Evolutionary conservation across 2,888 invertebrate genomes (phyloP).

Genomic region (Leptarthrus brevirostris): DNA sequence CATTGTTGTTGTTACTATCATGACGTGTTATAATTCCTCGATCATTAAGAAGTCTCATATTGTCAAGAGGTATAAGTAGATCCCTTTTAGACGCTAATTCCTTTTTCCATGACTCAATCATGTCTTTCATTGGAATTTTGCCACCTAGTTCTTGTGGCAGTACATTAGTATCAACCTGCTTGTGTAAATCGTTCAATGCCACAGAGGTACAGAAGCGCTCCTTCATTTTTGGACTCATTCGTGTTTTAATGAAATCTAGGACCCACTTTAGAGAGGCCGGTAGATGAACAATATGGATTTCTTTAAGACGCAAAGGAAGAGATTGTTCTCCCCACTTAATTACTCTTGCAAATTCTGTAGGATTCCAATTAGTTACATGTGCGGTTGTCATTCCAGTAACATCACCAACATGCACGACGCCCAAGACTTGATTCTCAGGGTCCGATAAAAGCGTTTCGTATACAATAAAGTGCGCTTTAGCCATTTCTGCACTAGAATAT

Average conservation of each 20-base stretch:
- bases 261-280: slow-evolving; percentile 80
- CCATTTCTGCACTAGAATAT: slow-evolving; percentile 77
- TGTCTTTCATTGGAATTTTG: slow-evolving; percentile 74
- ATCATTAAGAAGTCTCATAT: slow-evolving; percentile 75
- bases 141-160: slow-evolving; percentile 82
- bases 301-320: slow-evolving; percentile 82
- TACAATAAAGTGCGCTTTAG: slow-evolving; percentile 75
- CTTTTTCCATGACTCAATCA: slow-evolving; percentile 77
- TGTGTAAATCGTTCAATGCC: slow-evolving; percentile 71
- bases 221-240: slow-evolving; percentile 78
- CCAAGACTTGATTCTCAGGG: slow-evolving; percentile 79
- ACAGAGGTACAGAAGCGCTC: slow-evolving; percentile 75
- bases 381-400: slow-evolving; percentile 73
- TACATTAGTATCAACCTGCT: slow-evolving; percentile 72
- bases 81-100: slow-evolving; percentile 73
- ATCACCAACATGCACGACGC: slow-evolving; percentile 80
- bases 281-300: slow-evolving; percentile 78
- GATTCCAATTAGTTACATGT: slow-evolving; percentile 79
- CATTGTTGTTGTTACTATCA: slow-evolving; percentile 58
- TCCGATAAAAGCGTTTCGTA: slow-evolving; percentile 83
- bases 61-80: slow-evolving; percentile 71
- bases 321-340: slow-evolving; percentile 86
- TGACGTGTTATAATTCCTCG: slow-evolving; percentile 69
- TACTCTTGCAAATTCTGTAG: slow-evolving; percentile 76
- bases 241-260: slow-evolving; percentile 77